phyloP scores from a whole-genome alignment of 2,797 vertebrate genomes.

The Zalophus californianus region DNA sequence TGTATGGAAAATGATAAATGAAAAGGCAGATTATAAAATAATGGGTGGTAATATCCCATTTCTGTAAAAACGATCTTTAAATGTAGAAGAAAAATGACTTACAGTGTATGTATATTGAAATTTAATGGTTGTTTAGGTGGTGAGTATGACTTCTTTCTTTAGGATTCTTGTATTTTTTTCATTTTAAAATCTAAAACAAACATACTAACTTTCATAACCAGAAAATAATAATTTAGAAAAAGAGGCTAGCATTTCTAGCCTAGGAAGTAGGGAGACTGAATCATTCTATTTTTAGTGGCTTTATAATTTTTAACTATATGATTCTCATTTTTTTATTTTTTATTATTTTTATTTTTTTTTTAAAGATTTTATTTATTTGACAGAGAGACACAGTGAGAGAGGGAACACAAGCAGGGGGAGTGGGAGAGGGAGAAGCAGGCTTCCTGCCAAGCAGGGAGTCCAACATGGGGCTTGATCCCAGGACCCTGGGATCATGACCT shows the following conservation, averaged over 20 bases:
- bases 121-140: background rate
- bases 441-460: too few species aligned
- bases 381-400: too few species aligned
- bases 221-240: constrained; percentile 10
- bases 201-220: background rate
- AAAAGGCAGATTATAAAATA: constrained; percentile 43
- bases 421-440: too few species aligned
- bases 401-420: too few species aligned
- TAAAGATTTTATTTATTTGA: too few species aligned
- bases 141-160: background rate
- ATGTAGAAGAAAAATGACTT: background rate
- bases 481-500: too few species aligned
- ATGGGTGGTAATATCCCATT: background rate
- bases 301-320: constrained; percentile 16
- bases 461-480: too few species aligned
- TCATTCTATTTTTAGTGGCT: background rate
- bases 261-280: background rate
- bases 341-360: too few species aligned
- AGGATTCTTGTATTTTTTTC: background rate
- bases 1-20: background rate
- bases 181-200: constrained; percentile 3
- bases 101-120: background rate
- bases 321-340: background rate
- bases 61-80: background rate
- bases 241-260: background rate